Evolutionary conservation across 2,888 invertebrate genomes (phyloP).

Genomic region (Ichneumon xanthorius): DNA sequence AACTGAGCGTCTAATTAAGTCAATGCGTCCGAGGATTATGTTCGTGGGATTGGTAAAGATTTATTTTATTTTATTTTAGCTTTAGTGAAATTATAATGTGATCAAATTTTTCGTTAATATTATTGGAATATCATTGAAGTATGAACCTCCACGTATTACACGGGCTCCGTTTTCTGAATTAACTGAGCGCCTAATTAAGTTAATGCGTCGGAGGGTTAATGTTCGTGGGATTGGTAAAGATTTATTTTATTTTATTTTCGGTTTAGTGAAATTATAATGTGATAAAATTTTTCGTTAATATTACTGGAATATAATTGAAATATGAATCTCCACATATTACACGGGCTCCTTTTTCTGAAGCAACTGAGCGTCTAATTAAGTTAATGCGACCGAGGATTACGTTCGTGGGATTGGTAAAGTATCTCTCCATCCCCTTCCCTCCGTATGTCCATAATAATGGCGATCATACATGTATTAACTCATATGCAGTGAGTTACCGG

Average conservation of each 20-base stretch:
- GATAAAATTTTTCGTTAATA: not conserved
- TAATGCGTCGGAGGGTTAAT: constrained; percentile 75
- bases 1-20: constrained; percentile 73
- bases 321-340: constrained; percentile 29
- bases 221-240: constrained; percentile 62
- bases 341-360: constrained; percentile 19
- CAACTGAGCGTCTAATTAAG: constrained; percentile 73
- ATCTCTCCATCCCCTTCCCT: not conserved
- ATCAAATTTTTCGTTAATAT: not conserved
- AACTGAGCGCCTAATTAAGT: constrained; percentile 73
- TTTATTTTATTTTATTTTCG: too few species aligned
- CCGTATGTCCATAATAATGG: not conserved
- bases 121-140: constrained; percentile 28
- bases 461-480: not conserved
- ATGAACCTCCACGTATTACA: constrained; percentile 26
- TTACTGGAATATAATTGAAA: constrained; percentile 37
- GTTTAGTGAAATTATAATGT: not conserved
- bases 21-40: constrained; percentile 75
- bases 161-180: constrained; percentile 19
- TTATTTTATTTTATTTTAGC: too few species aligned
- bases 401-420: constrained; percentile 66
- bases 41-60: constrained; percentile 63
- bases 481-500: not conserved
- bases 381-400: constrained; percentile 76
- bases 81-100: not conserved